Evolutionary conservation across 2,888 invertebrate genomes (phyloP), one percentile per base, ranked within the genome.

Genomic region (Odiellus spinosus): DNA sequence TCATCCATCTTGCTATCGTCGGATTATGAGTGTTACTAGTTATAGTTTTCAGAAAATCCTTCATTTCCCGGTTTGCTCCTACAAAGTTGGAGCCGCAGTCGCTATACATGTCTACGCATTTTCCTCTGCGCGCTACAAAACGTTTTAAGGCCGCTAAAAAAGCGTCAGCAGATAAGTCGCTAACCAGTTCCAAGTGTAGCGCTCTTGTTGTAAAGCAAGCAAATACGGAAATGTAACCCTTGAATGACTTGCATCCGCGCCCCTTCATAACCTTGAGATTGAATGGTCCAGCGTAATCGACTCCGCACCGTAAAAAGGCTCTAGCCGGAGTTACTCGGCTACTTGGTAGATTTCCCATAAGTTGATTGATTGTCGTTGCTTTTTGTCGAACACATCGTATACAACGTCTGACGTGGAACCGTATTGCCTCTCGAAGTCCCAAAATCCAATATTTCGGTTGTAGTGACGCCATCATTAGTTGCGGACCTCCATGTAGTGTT

Each of bases 31-130:
- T 35, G 14, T 34, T n/a, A 3, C 40, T 34, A 4, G 35, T 3
- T 26, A 26, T 26, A 8, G 4, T 8, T 6, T 15, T 18, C 12
- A 19, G 10, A 3, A 45, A 45, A 6, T 33, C 36, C 35, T 45
- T 36, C 10, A 54, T 17, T 45, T 50, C 48, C 1, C 20, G 40
- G 17, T 41, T 33, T 11, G 46, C 50, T 2, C 55, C 54, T 6
- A 53, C 44, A 40, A 59, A 56, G 26, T 53, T 55, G 1, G 49
- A 56, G 0, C 44, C 54, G 40, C 55, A 53, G 21, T 26, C 8
- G 26, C 26, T 26, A 8, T 26, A 8, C 4, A 26, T 26, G 8
- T 8, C 8, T 4, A 8, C 4, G 8, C 26, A 26, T 4, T 6
- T 26, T 8, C 26, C 57, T 54, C 4, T 47, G 45, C 39, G 45